Base-by-base conservation (phyloP, 2,888 invertebrate species). In the Boloria euphrosyne region DNA sequence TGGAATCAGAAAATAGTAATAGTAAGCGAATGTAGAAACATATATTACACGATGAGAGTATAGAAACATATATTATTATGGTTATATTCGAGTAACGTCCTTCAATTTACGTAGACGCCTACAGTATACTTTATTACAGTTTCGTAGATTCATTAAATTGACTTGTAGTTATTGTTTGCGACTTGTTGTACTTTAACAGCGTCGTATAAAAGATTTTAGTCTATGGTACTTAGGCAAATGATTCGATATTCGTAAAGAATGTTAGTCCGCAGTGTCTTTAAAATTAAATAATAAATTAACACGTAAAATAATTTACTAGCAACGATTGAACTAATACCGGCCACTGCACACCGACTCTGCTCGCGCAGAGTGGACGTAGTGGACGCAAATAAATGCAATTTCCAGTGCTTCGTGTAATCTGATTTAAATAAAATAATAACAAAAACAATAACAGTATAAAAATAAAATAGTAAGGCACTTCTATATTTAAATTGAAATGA, bases 381-480 rank as follows among this genome's bases (percentile, higher is more conserved):
- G 82, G 80, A 82, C 76, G 68, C 72, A 81, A 80, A 84, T 90
- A 91, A 91, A 90, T 90, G 90, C 90, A 89, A 82, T 84, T 82
- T 84, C 84, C 85, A 87, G 85, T 84, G 85, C 84, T 83, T 80
- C 76, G 71, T 74, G 71, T 76, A 75, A 76, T 68, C 72, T 75
- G 74, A 73, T 77, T 75, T 75, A 80, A 77, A 79, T 78, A 78
- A 66, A 82, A 76, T 75, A 67, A 55, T 66, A 84, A 78, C 72
- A 78, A 80, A 79, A 78, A 80, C 79, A 76, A 80, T 81, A 82
- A 82, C 71, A 80, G 80, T 87, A 84, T 80, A 86, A 86, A 90
- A 90, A 90, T 83, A 85, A 89, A 89, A 87, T 86, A 78, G 87
- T 92, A 92, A 92, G 92, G 92, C 92, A 92, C 92, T 91, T 91